Base-by-base conservation (phyloP, 1,140 invertebrate species). In the Papilio helenus region DNA sequence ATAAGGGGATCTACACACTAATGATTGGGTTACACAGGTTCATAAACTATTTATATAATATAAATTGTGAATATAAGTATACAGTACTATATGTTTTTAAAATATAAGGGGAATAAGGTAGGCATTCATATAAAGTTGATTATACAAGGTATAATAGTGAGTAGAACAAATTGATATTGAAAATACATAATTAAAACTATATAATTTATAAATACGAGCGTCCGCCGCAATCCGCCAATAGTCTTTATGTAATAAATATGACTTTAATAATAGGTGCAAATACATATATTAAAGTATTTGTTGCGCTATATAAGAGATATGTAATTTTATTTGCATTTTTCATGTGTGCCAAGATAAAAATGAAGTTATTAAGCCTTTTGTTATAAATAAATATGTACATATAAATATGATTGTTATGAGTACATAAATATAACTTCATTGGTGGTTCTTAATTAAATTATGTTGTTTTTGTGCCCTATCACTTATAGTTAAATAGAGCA, bases 161-260 rank as follows among this genome's bases (percentile, higher is more conserved):
- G 14, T 4, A 55, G n/a, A 55, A 2, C 18, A n/a, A 5, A 29
- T 29, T 68, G 18, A 34, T 68, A 68, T 18, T 68, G 7, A 29
- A 68, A 68, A 68, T 68, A 68, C 61, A 68, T 68, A 18, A 68
- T 14, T 34, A 29, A 68, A 68, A 68, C 26, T 68, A 68, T 68
- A 2, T 29, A 29, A 26, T 65, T 26, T 65, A 16, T 29, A 29
- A 68, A 68, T 14, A 68, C 61, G 26, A 68, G 12, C 61, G 61
- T 68, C 61, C 61, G 61, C 34, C 61, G 61, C 61, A 68, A 68
- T 68, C 61, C 61, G 61, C 61, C 26, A 68, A 68, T 68, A 34
- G 18, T 68, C 23, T 61, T 61, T 29, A 26, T 65, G 20, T 61
- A 61, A 18, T 58, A 26, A 26, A 61, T 61, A 61, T 39, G 34